These are phyloP conservation scores for Margarornis squamiger DNA, from an alignment of 2,797 vertebrate genomes.

Conservation along the genomic window DNA sequence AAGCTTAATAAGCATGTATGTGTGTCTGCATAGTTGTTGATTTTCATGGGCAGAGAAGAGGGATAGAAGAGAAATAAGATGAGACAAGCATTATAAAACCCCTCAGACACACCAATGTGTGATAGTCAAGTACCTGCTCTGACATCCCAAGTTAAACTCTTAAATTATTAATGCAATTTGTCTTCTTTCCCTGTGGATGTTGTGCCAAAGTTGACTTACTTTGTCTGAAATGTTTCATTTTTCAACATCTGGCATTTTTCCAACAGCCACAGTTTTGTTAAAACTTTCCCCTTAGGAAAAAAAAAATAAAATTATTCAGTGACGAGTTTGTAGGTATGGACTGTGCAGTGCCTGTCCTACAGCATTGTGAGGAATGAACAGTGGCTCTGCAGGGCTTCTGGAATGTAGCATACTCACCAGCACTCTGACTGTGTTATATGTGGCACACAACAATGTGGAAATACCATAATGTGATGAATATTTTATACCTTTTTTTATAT, in stretches of 20 bases:
- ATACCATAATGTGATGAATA: background rate
- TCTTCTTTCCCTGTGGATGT: background rate
- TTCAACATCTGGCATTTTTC: background rate
- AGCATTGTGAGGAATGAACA: background rate
- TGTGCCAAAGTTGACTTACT: conserved; percentile 1
- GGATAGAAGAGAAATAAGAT: background rate
- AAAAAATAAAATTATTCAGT: background rate
- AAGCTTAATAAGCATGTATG: background rate
- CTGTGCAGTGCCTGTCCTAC: background rate
- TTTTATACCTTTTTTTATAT: conserved; percentile 10
- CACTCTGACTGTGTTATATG: background rate
- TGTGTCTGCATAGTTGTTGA: background rate
- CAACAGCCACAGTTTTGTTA: background rate
- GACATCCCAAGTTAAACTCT: background rate
- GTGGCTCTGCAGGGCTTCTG: background rate
- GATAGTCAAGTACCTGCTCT: background rate
- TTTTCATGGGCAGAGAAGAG: background rate
- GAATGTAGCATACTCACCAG: background rate
- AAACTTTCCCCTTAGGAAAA: background rate
- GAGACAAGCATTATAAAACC: background rate
- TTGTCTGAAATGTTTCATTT: conserved; percentile 10
- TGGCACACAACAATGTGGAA: background rate
- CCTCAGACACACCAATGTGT: background rate
- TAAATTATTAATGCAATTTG: conserved; percentile 23
- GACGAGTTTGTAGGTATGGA: background rate